phyloP scores from a whole-genome alignment of 2,888 invertebrate species.

The Lepeophtheirus nordmannii region DNA sequence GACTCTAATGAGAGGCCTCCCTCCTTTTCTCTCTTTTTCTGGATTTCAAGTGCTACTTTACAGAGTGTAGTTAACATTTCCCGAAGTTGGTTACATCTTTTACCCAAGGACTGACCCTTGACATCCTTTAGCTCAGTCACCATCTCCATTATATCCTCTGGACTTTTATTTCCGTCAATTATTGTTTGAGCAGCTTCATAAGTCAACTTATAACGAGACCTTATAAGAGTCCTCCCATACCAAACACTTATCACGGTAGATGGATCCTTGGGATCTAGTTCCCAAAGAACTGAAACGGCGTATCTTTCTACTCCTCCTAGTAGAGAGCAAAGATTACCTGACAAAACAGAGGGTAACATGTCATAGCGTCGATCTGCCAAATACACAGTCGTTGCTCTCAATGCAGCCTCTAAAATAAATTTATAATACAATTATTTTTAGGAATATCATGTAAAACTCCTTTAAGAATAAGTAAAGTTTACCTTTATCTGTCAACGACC shows the following conservation, averaged over 20 bases:
- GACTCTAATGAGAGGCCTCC: slow-evolving; percentile 35
- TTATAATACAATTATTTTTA: not conserved
- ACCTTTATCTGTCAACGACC: slow-evolving; percentile 33
- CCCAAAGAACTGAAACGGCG: slow-evolving; percentile 35
- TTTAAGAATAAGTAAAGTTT: not conserved
- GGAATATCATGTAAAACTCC: not conserved
- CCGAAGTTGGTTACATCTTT: slow-evolving; percentile 14
- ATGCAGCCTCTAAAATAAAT: slow-evolving; percentile 32
- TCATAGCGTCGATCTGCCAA: slow-evolving; percentile 34
- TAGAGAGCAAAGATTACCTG: slow-evolving; percentile 34
- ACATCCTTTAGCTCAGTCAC: slow-evolving; percentile 7
- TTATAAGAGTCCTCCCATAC: slow-evolving; percentile 40
- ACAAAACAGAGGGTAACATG: slow-evolving; percentile 34
- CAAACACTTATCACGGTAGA: slow-evolving; percentile 33
- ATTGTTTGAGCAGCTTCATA: slow-evolving; percentile 35
- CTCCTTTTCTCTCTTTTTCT: slow-evolving; percentile 30
- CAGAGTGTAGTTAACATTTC: slow-evolving; percentile 31
- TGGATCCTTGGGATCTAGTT: slow-evolving; percentile 29
- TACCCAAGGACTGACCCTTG: not conserved
- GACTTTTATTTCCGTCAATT: not conserved
- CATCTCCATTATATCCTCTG: not conserved
- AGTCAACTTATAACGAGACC: slow-evolving; percentile 38
- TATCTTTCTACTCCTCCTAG: slow-evolving; percentile 33
- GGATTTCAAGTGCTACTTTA: slow-evolving; percentile 31
- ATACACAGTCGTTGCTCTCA: slow-evolving; percentile 39